Conservation (phyloP, 2,888 invertebrate species). For the Tetrapedia diversipes region DNA sequence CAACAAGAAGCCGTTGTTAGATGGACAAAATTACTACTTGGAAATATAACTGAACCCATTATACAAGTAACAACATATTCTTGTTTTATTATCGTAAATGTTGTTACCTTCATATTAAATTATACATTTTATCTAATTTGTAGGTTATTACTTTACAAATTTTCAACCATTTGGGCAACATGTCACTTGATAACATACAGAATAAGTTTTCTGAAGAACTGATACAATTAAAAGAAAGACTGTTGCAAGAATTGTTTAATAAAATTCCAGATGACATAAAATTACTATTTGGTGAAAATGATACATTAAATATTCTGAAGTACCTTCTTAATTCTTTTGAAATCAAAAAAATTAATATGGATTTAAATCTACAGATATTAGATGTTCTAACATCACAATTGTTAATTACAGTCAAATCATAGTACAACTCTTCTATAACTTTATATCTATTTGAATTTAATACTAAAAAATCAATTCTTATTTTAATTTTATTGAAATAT, state of each 20-base stretch:
- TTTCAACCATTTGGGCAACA: slow-evolving; percentile 56
- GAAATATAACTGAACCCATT: slow-evolving; percentile 81
- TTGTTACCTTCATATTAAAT: neutral
- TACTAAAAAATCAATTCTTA: slow-evolving; percentile 14
- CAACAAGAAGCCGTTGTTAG: slow-evolving; percentile 84
- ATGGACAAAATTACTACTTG: slow-evolving; percentile 82
- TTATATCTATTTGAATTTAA: slow-evolving; percentile 4
- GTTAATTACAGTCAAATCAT: slow-evolving; percentile 70
- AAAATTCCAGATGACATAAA: slow-evolving; percentile 69
- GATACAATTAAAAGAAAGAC: slow-evolving; percentile 63
- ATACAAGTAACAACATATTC: slow-evolving; percentile 69
- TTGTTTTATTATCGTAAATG: neutral
- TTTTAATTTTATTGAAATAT: neutral
- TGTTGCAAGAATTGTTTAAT: slow-evolving; percentile 64
- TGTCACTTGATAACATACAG: slow-evolving; percentile 58
- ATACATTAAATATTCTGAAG: slow-evolving; percentile 77
- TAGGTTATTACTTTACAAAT: slow-evolving; percentile 67
- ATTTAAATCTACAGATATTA: slow-evolving; percentile 83
- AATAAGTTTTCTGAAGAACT: slow-evolving; percentile 66
- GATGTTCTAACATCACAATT: slow-evolving; percentile 80
- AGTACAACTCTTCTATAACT: slow-evolving; percentile 44
- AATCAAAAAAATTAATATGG: slow-evolving; percentile 83
- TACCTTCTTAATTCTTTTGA: slow-evolving; percentile 83
- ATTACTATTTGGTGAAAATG: slow-evolving; percentile 81
- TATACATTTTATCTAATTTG: slow-evolving; percentile 23